Percentiles rank a stretch among this genome's conserved stretches.
phyloP scores from a whole-genome alignment of 2,888 invertebrate species.

The Ormyrus pomaceus region DNA sequence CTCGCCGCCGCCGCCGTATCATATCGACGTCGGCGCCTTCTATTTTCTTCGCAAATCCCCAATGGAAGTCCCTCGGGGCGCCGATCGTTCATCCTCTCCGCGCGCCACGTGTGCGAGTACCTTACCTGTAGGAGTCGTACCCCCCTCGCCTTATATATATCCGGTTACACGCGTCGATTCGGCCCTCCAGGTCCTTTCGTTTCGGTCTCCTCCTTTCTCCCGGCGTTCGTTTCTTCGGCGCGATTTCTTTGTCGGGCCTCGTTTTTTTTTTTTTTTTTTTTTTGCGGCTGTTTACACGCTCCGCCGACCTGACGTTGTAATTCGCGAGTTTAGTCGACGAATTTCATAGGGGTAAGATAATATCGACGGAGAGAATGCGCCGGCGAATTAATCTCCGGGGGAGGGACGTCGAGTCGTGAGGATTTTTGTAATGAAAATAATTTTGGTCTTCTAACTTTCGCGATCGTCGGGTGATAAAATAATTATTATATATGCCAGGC shows the following conservation, averaged over 20 bases:
- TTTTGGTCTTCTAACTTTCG: no score
- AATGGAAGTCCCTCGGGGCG: conserved; percentile 48
- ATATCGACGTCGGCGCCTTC: conserved; percentile 34
- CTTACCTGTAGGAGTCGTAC: background rate
- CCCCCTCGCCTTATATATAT: conserved; percentile 20
- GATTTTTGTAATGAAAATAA: no score
- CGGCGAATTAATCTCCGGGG: background rate
- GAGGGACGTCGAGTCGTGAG: no score
- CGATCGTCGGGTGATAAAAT: no score
- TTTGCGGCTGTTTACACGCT: background rate
- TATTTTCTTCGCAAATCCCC: conserved; percentile 48
- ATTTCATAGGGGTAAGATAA: no score
- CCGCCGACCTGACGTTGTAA: background rate
- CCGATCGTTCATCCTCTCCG: conserved; percentile 27
- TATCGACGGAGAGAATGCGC: no score
- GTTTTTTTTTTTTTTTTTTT: background rate
- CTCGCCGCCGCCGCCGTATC: conserved; percentile 3
- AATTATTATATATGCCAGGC: no score
- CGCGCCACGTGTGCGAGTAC: background rate
- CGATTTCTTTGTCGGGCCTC: background rate
- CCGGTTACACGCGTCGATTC: conserved; percentile 46
- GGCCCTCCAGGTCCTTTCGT: conserved; percentile 37
- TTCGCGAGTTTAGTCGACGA: background rate
- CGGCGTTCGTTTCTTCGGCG: conserved; percentile 18
- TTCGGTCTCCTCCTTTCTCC: conserved; percentile 30